Conservation (phyloP, 2,113 vertebrate genomes). For the Toxostoma redivivum region DNA sequence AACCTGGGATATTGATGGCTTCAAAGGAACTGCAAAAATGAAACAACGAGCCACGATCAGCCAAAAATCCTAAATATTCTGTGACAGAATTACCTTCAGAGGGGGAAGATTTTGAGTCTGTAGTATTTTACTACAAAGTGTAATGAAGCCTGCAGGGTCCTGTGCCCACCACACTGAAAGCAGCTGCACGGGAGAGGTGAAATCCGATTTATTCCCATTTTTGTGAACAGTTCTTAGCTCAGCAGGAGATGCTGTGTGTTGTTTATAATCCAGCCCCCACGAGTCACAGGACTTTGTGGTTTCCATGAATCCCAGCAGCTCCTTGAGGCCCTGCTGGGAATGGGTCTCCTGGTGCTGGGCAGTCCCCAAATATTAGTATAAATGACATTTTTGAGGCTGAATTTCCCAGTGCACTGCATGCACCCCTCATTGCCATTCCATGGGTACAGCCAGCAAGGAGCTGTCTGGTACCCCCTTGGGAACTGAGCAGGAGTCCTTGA, state of each 20-base stretch:
- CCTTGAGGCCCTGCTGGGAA: neutral
- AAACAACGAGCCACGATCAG: neutral
- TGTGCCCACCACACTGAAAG: neutral
- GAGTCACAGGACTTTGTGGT: neutral
- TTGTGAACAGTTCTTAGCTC: neutral
- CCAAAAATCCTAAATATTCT: neutral
- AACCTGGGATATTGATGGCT: neutral
- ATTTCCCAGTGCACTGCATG: neutral
- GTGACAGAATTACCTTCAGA: neutral
- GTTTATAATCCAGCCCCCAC: neutral
- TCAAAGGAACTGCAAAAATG: constrained; percentile 6
- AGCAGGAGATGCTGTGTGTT: neutral
- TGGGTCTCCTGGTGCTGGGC: accelerated
- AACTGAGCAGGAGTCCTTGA: constrained; percentile 3
- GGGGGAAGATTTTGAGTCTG: neutral
- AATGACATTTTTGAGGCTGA: neutral
- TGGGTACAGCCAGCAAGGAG: neutral
- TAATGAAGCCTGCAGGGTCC: neutral
- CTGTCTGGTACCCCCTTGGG: neutral
- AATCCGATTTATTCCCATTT: neutral
- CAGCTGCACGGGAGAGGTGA: neutral
- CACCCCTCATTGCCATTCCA: neutral
- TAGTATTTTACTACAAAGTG: neutral
- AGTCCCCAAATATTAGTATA: neutral
- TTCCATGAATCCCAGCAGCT: neutral